Base-by-base conservation (phyloP, 2,888 invertebrate species). In the Epsilonema sp. region DNA sequence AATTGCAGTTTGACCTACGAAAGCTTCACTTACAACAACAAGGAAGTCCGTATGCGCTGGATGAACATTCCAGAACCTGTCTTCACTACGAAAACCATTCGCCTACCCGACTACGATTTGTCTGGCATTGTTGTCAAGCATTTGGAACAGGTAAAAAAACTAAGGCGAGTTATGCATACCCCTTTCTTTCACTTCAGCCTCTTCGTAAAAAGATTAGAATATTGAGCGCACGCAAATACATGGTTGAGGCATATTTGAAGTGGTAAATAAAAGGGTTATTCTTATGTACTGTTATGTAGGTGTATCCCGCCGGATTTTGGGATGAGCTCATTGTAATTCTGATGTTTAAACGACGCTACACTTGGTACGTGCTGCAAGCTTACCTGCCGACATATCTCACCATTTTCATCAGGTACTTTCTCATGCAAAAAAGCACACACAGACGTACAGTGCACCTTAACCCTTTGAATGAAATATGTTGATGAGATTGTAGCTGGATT, bases 21-120 rank as follows among this genome's bases (percentile, higher is more conserved):
- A 44, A 49, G 50, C 49, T 63, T 63, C 55, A 62, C 60, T 50
- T 63, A 63, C 54, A 63, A 63, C 52, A 59, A 61, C 37, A 57
- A 58, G 41, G 62, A 63, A 49, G 63, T 63, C 22, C 53, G 56
- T 31, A 61, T 61, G 61, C 41, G 58, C 20, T 61, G 61, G 61
- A 25, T 25, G 2, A 5, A 37, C 16, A 46, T 53, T 42, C 31
- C 50, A 37, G 42, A 49, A 8, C 54, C 56, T 2, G 57, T 57
- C n/a, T 56, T 52, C 31, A 21, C 48, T 2, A 22, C 55, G 22
- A 50, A 51, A 37, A 47, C 50, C 2, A 61, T 62, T 43, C 48
- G 57, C 5, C 53, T 62, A 23, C 62, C 62, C 5, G 62, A 63
- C 45, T 62, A 60, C 46, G 57, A 59, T 37, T 42, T 62, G 22